Percentiles rank a stretch among this genome's conserved stretches.
Evolutionary conservation across 2,888 invertebrate genomes (phyloP).

Genomic region (Xanthostigma xanthostigma): DNA sequence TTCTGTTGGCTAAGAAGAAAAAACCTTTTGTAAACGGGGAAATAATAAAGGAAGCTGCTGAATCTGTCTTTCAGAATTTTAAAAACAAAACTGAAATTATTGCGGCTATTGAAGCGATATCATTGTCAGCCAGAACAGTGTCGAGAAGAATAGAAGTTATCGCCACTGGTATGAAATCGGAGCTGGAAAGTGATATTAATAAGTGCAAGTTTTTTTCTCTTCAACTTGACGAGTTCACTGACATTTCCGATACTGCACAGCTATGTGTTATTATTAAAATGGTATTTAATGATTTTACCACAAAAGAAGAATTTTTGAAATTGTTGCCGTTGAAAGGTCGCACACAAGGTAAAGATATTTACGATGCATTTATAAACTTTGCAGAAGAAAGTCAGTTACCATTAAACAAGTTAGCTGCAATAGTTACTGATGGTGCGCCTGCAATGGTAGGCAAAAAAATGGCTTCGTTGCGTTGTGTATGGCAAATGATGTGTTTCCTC

Average conservation of each 20-base stretch:
- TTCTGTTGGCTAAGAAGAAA: no score
- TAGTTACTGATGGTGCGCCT: slow-evolving; percentile 16
- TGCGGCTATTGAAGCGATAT: slow-evolving; percentile 9
- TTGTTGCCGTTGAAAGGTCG: slow-evolving; percentile 13
- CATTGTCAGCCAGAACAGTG: slow-evolving; percentile 9
- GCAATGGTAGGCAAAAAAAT: slow-evolving; percentile 13
- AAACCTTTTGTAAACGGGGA: slow-evolving; percentile 15
- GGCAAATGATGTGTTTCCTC: slow-evolving; percentile 8
- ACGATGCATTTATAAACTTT: slow-evolving; percentile 12
- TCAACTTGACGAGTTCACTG: slow-evolving; percentile 16
- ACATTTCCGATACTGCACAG: slow-evolving; percentile 14
- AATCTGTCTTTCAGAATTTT: slow-evolving; percentile 12
- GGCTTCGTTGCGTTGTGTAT: slow-evolving; percentile 12
- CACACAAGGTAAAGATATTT: slow-evolving; percentile 14
- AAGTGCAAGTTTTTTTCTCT: slow-evolving; percentile 10
- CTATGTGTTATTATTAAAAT: slow-evolving; percentile 12
- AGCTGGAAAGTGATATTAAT: slow-evolving; percentile 9
- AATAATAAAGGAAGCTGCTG: slow-evolving; percentile 12
- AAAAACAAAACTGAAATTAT: slow-evolving; percentile 13
- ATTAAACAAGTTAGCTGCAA: slow-evolving; percentile 13
- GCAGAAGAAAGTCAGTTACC: slow-evolving; percentile 10
- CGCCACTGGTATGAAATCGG: slow-evolving; percentile 6
- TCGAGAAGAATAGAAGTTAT: slow-evolving; percentile 10
- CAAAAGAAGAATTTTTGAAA: slow-evolving; percentile 14
- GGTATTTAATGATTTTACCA: slow-evolving; percentile 12